Base-by-base conservation (phyloP, 2,888 invertebrate species). In the Caenorhabditis parvicauda region DNA sequence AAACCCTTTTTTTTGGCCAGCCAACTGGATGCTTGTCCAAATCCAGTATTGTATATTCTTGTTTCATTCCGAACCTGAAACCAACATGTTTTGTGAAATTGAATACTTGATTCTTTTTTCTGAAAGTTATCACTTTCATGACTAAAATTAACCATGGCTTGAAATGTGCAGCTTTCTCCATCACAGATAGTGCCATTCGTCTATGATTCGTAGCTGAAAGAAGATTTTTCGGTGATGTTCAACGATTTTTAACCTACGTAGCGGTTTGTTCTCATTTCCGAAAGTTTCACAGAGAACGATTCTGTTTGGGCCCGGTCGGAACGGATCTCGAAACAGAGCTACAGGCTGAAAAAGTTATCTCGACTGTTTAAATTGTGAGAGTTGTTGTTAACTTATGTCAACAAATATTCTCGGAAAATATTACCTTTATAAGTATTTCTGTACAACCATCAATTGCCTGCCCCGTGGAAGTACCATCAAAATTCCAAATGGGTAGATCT, bases 241-340 rank as follows among this genome's bases (percentile, higher is more conserved):
- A 32, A 32, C 9, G n/a, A 32, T 12, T 32, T 12, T n/a, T 1
- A 21, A 53, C 72, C 58, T 42, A 74, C 74, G 64, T 43, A 68
- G 70, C 9, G 75, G 72, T 29, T 67, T 62, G 49, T 64, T 61
- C 44, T 73, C 59, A 43, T 64, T 63, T 49, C 71, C 70, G 21
- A 70, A 59, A 2, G 72, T 73, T 54, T 75, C 75, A 54, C 75
- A 75, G 9, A 75, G 66, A 7, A 65, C 74, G 12, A 74, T 64
- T 53, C 71, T 74, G 48, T 74, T 74, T 12, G 71, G 71, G 32
- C 72, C 72, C 0, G 68, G 72, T 19, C 72, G 57, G 86, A 94
- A 93, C 0, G 94, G 94, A 82, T 94, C 94, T 72, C 67, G 56
- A 43, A 63, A 94, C 63, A 94, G 87, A 47, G 92, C 91, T n/a